Percentiles rank a stretch among this genome's conserved stretches.
Conservation (phyloP, 2,797 vertebrate species). For the Toxotes lorentzi region DNA sequence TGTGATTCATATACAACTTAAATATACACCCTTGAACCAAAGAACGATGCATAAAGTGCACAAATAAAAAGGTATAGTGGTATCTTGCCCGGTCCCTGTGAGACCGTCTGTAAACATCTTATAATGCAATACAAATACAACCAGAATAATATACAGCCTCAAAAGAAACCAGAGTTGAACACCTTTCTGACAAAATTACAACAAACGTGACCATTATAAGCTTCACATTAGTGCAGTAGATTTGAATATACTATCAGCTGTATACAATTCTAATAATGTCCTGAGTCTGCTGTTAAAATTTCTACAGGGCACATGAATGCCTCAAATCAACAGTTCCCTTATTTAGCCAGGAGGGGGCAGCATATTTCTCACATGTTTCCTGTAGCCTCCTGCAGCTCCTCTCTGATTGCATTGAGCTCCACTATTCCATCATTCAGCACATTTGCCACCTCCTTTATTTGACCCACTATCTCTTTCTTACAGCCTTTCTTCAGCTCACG, state of each 20-base stretch:
- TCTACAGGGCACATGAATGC: background rate
- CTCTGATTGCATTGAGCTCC: slow-evolving; percentile 80
- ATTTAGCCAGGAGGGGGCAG: slow-evolving; percentile 49
- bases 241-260: too few relatives aligned
- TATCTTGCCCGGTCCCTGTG: background rate
- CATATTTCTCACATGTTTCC: slow-evolving; percentile 66
- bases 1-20: background rate
- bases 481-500: slow-evolving; percentile 81
- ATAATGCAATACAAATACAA: slow-evolving; percentile 5
- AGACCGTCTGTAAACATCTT: background rate
- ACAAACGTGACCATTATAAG: background rate
- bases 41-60: background rate
- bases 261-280: background rate
- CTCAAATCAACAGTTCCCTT: background rate
- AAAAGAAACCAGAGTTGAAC: background rate
- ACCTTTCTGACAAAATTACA: background rate
- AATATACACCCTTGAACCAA: background rate
- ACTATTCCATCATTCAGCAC: slow-evolving; percentile 76
- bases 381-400: slow-evolving; percentile 78
- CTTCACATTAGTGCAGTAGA: background rate
- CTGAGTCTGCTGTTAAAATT: background rate
- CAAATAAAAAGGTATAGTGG: background rate
- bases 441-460: slow-evolving; percentile 73
- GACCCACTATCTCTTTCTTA: slow-evolving; percentile 77
- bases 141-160: background rate